Conservation (phyloP, 53 echinoderm and acorn worm species). For the Echinometra lucunter region DNA sequence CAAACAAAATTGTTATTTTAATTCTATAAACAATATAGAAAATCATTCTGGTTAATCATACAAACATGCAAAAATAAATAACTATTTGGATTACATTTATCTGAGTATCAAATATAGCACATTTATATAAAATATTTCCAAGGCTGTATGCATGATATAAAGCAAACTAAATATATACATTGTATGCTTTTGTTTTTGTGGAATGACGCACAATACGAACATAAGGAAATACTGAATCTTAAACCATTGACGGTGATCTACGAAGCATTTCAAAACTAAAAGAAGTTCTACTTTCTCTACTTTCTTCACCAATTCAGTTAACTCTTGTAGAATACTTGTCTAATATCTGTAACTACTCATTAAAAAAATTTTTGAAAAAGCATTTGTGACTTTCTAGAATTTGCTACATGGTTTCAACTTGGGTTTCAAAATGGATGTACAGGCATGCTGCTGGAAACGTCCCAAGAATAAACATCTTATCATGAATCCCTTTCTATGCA, state of each 20-base stretch:
- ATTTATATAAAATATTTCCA: background rate
- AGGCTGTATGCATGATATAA: background rate
- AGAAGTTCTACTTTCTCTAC: background rate
- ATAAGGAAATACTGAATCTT: background rate
- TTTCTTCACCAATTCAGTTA: background rate
- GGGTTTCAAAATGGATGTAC: background rate
- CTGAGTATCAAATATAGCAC: constrained; percentile 14
- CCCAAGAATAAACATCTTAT: too few species aligned
- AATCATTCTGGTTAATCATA: background rate
- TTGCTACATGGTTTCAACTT: background rate
- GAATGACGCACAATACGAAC: background rate
- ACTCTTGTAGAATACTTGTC: background rate
- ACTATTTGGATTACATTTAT: background rate
- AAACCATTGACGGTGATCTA: too few species aligned
- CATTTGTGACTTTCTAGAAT: background rate
- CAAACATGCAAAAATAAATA: constrained; percentile 2
- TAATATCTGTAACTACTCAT: background rate
- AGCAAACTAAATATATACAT: background rate
- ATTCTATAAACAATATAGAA: background rate
- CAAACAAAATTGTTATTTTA: background rate
- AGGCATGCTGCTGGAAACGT: too few species aligned
- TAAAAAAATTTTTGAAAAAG: background rate
- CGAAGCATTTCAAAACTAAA: background rate
- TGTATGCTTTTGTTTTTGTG: background rate
- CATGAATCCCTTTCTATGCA: too few species aligned